These are phyloP conservation scores for Anagrus nilaparvatae DNA, from an alignment of 1,140 invertebrate species.

Conservation along the genomic window DNA sequence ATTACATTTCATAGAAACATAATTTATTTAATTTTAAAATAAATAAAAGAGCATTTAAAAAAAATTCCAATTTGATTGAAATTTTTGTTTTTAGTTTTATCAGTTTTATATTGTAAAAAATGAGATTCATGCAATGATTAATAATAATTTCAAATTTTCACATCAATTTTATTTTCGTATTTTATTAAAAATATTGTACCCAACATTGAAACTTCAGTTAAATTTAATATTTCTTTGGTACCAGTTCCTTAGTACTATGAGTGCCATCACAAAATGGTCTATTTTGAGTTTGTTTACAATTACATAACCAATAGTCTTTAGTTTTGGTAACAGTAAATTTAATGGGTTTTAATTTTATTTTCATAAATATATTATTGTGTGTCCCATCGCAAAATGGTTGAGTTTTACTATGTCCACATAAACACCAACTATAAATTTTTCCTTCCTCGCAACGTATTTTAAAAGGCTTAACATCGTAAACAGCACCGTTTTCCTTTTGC, in stretches of 20 bases:
- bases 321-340: slow-evolving; percentile 75
- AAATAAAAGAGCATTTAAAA: too few relatives aligned
- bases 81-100: too few relatives aligned
- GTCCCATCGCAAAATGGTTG: slow-evolving; percentile 94
- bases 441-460: slow-evolving; percentile 61
- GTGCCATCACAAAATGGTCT: slow-evolving; percentile 97
- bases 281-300: slow-evolving; percentile 93
- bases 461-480: slow-evolving; percentile 86
- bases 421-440: slow-evolving; percentile 89
- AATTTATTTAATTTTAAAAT: too few relatives aligned
- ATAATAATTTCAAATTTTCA: not conserved
- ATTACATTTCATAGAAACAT: too few relatives aligned
- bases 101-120: too few relatives aligned
- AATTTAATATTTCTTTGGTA: slow-evolving; percentile 40
- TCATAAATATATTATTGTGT: slow-evolving; percentile 66
- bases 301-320: slow-evolving; percentile 95
- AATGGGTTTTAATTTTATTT: slow-evolving; percentile 65
- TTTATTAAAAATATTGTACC: slow-evolving; percentile 1
- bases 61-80: too few relatives aligned
- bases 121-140: too few relatives aligned
- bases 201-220: not conserved
- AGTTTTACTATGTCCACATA: slow-evolving; percentile 81
- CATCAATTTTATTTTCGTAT: not conserved
- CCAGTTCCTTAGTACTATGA: slow-evolving; percentile 61
- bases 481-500: slow-evolving; percentile 57